phyloP scores from a whole-genome alignment of 1,140 invertebrate genomes.

The Ericerus pela region DNA sequence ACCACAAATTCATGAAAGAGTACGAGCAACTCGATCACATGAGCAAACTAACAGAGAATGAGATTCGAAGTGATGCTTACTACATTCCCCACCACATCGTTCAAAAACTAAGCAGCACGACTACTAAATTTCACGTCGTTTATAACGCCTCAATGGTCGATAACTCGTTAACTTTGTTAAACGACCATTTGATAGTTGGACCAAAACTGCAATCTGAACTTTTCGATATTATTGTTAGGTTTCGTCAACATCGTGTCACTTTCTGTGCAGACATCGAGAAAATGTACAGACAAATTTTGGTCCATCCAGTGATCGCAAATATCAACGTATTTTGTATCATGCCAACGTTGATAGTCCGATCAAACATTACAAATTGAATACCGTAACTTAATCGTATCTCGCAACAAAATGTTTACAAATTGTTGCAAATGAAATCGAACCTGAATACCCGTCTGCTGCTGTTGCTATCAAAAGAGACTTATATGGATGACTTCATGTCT shows the following conservation, averaged over 20 bases:
- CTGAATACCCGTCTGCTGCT: slow-evolving; percentile 19
- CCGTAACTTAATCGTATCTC: slow-evolving; percentile 30
- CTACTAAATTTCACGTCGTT: slow-evolving; percentile 27
- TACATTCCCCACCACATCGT: slow-evolving; percentile 19
- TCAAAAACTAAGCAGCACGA: background rate
- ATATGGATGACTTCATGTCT: slow-evolving; percentile 31
- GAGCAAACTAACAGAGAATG: background rate
- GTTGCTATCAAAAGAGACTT: slow-evolving; percentile 30
- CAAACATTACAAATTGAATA: slow-evolving; percentile 25
- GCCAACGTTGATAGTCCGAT: slow-evolving; percentile 18
- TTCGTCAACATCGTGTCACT: slow-evolving; percentile 24
- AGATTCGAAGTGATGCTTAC: no score
- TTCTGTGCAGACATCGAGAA: slow-evolving; percentile 30
- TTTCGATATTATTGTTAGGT: slow-evolving; percentile 25
- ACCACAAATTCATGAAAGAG: background rate
- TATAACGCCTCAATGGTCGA: slow-evolving; percentile 27
- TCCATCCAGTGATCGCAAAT: slow-evolving; percentile 24
- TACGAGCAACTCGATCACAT: background rate
- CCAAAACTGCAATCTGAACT: slow-evolving; percentile 24
- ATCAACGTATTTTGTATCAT: slow-evolving; percentile 24
- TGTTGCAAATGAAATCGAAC: no score
- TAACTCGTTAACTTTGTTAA: slow-evolving; percentile 23
- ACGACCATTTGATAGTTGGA: slow-evolving; percentile 25
- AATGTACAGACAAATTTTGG: slow-evolving; percentile 29
- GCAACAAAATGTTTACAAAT: slow-evolving; percentile 28